phyloP scores from a whole-genome alignment of 2,888 invertebrate genomes.

The Drosophila antonietae region DNA sequence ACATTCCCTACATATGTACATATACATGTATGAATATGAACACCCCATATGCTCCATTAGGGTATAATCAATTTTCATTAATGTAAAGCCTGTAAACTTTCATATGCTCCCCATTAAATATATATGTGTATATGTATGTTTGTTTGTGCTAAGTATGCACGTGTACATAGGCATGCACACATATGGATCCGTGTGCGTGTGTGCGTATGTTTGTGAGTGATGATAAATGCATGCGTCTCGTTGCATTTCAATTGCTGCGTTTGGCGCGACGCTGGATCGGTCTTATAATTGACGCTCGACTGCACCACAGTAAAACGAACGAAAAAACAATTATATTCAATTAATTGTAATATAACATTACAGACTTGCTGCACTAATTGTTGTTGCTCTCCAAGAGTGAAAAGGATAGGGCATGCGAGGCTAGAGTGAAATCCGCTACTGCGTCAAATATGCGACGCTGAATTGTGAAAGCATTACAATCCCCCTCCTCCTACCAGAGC shows the following conservation, averaged over 20 bases:
- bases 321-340: slow-evolving; percentile 77
- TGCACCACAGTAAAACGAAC: slow-evolving; percentile 60
- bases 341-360: slow-evolving; percentile 69
- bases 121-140: not conserved
- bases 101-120: slow-evolving; percentile 17
- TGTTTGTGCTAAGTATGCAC: slow-evolving; percentile 3
- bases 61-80: slow-evolving; percentile 47
- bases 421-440: slow-evolving; percentile 26
- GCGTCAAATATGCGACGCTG: slow-evolving; percentile 26
- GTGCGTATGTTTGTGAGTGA: slow-evolving; percentile 6
- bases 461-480: not conserved
- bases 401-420: slow-evolving; percentile 9
- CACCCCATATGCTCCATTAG: slow-evolving; percentile 4
- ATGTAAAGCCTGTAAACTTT: slow-evolving; percentile 51
- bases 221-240: slow-evolving; percentile 36
- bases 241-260: slow-evolving; percentile 61
- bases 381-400: slow-evolving; percentile 21
- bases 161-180: not conserved
- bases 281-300: slow-evolving; percentile 67
- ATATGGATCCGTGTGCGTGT: not conserved
- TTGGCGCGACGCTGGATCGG: slow-evolving; percentile 62
- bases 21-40: not conserved
- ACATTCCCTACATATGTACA: not conserved
- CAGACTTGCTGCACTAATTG: slow-evolving; percentile 51
- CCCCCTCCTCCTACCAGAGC: too few species aligned